Base-by-base conservation (phyloP, 2,888 invertebrate genomes). In the Mesorhabditis spiculigera region DNA sequence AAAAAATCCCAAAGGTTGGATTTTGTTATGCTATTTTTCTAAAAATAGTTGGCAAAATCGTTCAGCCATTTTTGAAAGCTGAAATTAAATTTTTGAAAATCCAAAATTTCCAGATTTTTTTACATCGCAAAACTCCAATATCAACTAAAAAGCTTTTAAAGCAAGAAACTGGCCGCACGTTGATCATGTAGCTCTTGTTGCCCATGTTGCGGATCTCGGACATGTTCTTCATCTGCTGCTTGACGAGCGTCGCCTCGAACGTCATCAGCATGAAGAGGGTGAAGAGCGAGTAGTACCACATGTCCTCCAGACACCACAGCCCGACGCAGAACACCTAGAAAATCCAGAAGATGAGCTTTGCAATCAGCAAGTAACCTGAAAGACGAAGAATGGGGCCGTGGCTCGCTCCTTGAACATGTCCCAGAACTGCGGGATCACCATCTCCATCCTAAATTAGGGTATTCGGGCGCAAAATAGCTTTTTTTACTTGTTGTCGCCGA, bases 141-240 rank as follows among this genome's bases (percentile, higher is more conserved):
- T 65, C 28, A n/a, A 16, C 16, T 65, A 8, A 28, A 28, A 28
- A 28, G 28, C 28, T 28, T 28, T 28, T 28, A 28, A 28, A 28
- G 28, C 28, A 28, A 28, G 28, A 28, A 28, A 28, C 8, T 50
- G n/a, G 10, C 67, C 75, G 66, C 13, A 91, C 91, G 88, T 90
- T 90, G 76, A 97, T 92, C 79, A 91, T 90, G 86, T 95, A 95
- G 0, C 97, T 95, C 87, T 94, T 95, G 86, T 95, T 97, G 4
- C 97, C 98, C 98, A 99, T 99, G 88, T 95, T 95, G 13, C 97
- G 90, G 78, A 99, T 97, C 88, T 97, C 97, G 0, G 94, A 92
- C 95, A 99, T 95, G 87, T 99, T 98, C 75, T 93, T 90, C 69
- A 98, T 87, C 86, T 99, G 98, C 86, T 99, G 98, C 82, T 97